Conservation (phyloP, 2,113 vertebrate species). For the Gymnobelideus leadbeateri region DNA sequence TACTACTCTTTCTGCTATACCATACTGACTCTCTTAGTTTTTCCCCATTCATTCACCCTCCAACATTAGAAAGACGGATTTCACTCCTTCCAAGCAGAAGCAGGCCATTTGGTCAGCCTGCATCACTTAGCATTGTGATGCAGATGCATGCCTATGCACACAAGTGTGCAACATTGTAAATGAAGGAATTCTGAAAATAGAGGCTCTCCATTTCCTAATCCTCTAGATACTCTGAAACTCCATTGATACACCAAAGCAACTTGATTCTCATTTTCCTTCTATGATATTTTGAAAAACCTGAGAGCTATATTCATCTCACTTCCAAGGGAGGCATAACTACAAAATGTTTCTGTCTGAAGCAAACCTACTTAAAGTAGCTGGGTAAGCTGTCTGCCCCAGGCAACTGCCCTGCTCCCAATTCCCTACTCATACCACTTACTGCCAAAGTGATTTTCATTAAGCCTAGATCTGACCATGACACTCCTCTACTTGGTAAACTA, state of each 20-base stretch:
- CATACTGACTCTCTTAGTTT: neutral
- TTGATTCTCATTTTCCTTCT: slow-evolving; percentile 11
- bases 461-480: neutral
- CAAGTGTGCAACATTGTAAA: neutral
- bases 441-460: neutral
- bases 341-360: slow-evolving; percentile 39
- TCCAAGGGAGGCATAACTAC: neutral
- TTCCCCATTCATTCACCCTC: neutral
- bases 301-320: neutral
- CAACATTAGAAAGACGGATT: neutral
- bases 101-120: neutral
- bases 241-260: neutral
- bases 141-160: neutral
- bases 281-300: slow-evolving; percentile 12
- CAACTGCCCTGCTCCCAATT: slow-evolving; percentile 14
- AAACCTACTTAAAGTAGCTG: slow-evolving; percentile 37
- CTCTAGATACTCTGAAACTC: neutral
- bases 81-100: neutral
- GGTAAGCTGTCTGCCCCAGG: neutral
- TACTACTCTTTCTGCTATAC: neutral
- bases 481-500: neutral
- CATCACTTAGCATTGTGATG: neutral
- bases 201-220: neutral
- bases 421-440: neutral
- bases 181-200: neutral